Percentiles rank a stretch among this genome's conserved stretches.
These are phyloP conservation scores for Threskiornis aethiopicus DNA, from an alignment of 2,797 vertebrate genomes.

Conservation along the genomic window DNA sequence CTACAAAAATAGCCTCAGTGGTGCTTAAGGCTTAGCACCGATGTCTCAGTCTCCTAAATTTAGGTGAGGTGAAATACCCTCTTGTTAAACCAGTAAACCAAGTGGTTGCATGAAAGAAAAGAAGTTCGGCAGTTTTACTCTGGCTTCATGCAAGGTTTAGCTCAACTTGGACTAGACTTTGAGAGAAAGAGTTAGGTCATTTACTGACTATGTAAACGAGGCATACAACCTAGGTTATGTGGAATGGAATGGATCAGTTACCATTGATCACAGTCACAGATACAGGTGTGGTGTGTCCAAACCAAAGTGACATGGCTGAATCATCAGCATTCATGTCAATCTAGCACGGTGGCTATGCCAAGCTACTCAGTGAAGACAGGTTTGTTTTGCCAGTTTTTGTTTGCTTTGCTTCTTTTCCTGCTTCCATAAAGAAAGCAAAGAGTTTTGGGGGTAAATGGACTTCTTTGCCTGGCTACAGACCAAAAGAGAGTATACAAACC, in stretches of 20 bases:
- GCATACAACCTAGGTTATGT: not conserved
- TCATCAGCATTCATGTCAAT: not conserved
- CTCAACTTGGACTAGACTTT: not conserved
- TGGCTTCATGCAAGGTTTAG: not conserved
- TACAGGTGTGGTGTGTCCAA: not conserved
- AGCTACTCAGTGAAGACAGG: rapidly evolving
- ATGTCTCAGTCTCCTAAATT: not conserved
- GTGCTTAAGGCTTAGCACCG: rapidly evolving
- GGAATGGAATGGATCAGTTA: not conserved
- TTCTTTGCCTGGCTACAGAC: constrained; percentile 27
- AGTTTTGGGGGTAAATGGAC: constrained; percentile 2
- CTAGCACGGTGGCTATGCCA: not conserved
- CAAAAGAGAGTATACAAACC: constrained; percentile 66
- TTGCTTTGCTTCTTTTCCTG: not conserved
- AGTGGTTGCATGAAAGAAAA: not conserved
- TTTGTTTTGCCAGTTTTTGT: not conserved
- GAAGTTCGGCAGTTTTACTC: not conserved
- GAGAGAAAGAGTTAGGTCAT: not conserved
- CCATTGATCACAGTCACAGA: not conserved
- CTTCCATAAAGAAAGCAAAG: not conserved
- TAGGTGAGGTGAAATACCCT: not conserved
- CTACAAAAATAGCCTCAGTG: not conserved
- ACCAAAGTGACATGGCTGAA: not conserved
- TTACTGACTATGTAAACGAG: not conserved
- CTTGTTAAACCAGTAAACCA: not conserved